A percentile compares a stretch with the other conserved stretches of the same genome.
phyloP scores from a whole-genome alignment of 1,140 invertebrate genomes.

The Limonius californicus region DNA sequence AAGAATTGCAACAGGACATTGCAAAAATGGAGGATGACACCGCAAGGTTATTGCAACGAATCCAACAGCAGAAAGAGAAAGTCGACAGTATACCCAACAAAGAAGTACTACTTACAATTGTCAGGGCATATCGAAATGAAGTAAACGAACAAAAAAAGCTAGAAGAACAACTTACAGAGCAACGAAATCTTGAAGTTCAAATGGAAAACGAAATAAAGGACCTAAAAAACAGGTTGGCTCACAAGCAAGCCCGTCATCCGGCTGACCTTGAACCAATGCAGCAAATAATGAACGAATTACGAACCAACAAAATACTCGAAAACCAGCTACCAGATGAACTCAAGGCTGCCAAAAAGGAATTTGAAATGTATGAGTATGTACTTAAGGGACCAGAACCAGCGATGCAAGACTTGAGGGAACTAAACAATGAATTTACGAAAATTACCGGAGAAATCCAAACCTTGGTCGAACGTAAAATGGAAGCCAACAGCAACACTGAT shows the following conservation, averaged over 20 bases:
- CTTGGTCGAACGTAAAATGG: constrained; percentile 3
- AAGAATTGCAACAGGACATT: constrained; percentile 21
- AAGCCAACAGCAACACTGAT: background rate
- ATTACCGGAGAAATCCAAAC: constrained; percentile 3
- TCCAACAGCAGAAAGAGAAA: constrained; percentile 18
- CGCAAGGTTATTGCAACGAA: constrained; percentile 13
- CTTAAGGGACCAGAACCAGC: background rate
- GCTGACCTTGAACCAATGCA: background rate
- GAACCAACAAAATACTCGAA: constrained; percentile 15
- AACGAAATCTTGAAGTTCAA: background rate
- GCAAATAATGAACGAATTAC: constrained; percentile 4
- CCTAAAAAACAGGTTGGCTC: background rate
- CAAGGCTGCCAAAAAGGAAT: background rate
- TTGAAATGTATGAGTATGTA: background rate
- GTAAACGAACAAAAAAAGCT: constrained; percentile 15
- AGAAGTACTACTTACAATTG: constrained; percentile 8
- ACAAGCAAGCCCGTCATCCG: background rate
- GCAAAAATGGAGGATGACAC: constrained; percentile 17
- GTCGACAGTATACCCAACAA: constrained; percentile 15
- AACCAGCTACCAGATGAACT: constrained; percentile 12
- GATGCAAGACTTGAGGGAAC: background rate
- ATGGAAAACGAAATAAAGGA: constrained; percentile 10
- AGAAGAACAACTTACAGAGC: constrained; percentile 13
- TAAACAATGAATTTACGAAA: background rate
- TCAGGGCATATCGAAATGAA: constrained; percentile 6